phyloP scores from a whole-genome alignment of 92 coral and sea anemone genomes.

The Plumapathes pennacea region DNA sequence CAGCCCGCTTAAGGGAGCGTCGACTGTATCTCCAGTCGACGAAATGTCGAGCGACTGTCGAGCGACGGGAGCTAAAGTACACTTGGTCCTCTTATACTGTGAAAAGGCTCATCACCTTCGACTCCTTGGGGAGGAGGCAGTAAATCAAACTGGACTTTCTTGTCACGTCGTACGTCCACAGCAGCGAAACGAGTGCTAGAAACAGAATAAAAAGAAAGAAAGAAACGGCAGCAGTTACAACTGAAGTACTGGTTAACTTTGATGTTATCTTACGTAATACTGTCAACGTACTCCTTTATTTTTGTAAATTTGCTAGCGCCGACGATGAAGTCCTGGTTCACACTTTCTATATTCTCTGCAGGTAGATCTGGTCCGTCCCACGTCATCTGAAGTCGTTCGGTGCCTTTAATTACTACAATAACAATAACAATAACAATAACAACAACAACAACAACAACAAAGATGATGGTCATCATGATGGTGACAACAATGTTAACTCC shows the following conservation, averaged over 20 bases:
- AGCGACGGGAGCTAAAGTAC: too few species aligned
- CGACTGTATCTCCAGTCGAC: too few species aligned
- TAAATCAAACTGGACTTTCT: too few species aligned
- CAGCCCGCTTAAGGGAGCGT: too few species aligned
- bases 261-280: background rate
- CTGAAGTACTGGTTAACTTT: background rate
- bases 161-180: too few species aligned
- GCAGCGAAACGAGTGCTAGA: slow-evolving; percentile 53
- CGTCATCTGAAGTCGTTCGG: slow-evolving; percentile 29
- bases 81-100: too few species aligned
- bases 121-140: too few species aligned
- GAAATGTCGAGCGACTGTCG: too few species aligned
- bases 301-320: slow-evolving; percentile 21
- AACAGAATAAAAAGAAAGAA: background rate
- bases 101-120: too few species aligned
- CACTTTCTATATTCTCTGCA: slow-evolving; percentile 3
- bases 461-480: background rate
- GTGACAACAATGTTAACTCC: background rate
- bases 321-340: slow-evolving; percentile 19
- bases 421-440: background rate
- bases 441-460: background rate
- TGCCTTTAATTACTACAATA: slow-evolving; percentile 32
- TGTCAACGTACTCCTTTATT: slow-evolving; percentile 34
- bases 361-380: slow-evolving; percentile 14
- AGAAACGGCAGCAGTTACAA: background rate